Evolutionary conservation across 2,888 invertebrate species (phyloP).

Genomic region (Teleogryllus oceanicus): DNA sequence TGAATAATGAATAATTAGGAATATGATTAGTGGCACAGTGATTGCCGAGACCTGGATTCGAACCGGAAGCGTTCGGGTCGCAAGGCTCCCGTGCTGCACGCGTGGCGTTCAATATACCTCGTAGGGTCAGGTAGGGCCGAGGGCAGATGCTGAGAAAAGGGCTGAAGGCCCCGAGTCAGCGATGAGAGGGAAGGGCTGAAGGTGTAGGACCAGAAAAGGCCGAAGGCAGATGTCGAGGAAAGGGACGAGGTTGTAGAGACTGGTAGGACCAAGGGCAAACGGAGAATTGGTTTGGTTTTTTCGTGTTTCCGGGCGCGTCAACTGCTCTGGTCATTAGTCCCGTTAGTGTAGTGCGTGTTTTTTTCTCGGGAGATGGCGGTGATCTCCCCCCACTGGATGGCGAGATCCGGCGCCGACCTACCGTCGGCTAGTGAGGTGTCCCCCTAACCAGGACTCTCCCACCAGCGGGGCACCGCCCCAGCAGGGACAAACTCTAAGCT

Average conservation of each 20-base stretch:
- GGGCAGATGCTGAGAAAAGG: not conserved
- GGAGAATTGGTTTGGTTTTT: too few relatives aligned
- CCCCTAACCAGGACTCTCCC: too few relatives aligned
- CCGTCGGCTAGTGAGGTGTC: too few relatives aligned
- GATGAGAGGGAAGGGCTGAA: not conserved
- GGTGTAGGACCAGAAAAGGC: not conserved
- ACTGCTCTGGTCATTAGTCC: too few relatives aligned
- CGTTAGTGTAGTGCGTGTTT: too few relatives aligned
- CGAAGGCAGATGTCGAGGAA: not conserved
- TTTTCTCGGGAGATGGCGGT: too few relatives aligned
- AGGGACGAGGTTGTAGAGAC: not conserved
- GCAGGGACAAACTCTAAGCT: too few relatives aligned
- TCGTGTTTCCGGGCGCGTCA: too few relatives aligned
- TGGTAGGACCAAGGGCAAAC: not conserved
- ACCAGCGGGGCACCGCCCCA: too few relatives aligned
- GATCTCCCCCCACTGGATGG: too few relatives aligned
- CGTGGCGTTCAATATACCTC: not conserved
- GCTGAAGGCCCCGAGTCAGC: not conserved
- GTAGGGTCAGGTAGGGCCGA: not conserved
- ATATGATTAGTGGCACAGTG: not conserved
- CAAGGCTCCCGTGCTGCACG: not conserved
- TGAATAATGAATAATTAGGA: constrained; percentile 18
- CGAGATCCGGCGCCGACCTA: too few relatives aligned
- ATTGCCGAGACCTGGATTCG: constrained; percentile 18
- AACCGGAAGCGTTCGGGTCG: not conserved